phyloP scores from a whole-genome alignment of 1,140 invertebrate genomes.

The Caenorhabditis tropicalis region DNA sequence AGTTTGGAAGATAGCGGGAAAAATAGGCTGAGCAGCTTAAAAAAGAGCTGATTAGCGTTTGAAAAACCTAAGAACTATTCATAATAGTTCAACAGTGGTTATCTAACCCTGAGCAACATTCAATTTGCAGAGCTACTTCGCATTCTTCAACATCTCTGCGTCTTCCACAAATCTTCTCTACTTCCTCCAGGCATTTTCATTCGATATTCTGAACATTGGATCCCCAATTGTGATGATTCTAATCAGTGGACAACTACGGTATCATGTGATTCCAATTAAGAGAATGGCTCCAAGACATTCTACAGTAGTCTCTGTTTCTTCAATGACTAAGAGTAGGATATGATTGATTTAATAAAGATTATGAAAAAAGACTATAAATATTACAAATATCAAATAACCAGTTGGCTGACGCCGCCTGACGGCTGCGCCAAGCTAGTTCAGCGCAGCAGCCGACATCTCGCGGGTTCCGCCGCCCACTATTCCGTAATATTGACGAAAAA shows the following conservation, averaged over 20 bases:
- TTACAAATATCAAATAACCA: neutral
- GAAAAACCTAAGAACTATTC: too few relatives aligned
- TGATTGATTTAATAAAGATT: neutral
- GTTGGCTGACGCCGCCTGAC: too few relatives aligned
- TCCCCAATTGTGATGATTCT: slow-evolving; percentile 26
- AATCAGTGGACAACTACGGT: slow-evolving; percentile 10
- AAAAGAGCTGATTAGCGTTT: too few relatives aligned
- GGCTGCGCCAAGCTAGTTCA: neutral
- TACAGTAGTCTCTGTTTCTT: neutral
- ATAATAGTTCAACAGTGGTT: too few relatives aligned
- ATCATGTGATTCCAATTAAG: neutral
- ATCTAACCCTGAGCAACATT: neutral
- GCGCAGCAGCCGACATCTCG: too few relatives aligned
- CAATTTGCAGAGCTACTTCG: neutral
- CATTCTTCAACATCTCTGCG: neutral
- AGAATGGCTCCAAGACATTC: neutral
- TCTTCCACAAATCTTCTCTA: neutral
- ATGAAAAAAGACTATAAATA: neutral
- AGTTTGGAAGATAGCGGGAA: too few relatives aligned
- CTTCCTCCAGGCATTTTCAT: neutral
- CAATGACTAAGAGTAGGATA: neutral
- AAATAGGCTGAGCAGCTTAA: too few relatives aligned
- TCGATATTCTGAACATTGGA: neutral
- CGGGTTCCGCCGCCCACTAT: too few relatives aligned
- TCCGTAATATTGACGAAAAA: too few relatives aligned